Percentiles rank a stretch among this genome's conserved stretches.
phyloP scores from a whole-genome alignment of 2,888 invertebrate species.

The Gisinianus flammeolus region DNA sequence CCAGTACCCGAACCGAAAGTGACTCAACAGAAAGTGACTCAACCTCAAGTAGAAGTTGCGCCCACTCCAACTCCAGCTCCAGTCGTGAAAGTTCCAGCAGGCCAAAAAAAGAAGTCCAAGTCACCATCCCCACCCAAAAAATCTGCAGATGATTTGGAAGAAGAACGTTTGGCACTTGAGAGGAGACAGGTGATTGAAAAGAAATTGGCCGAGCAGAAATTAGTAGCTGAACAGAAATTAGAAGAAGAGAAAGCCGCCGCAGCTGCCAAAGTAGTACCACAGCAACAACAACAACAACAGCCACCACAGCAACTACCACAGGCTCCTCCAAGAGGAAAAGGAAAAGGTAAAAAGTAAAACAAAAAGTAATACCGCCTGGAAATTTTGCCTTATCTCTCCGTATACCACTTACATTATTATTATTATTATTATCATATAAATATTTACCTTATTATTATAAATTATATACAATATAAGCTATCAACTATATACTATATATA shows the following conservation, averaged over 20 bases:
- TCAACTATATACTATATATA: not conserved
- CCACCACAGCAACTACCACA: conserved; percentile 64
- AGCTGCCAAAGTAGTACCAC: conserved; percentile 40
- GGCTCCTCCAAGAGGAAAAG: conserved; percentile 60
- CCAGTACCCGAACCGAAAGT: conserved; percentile 9
- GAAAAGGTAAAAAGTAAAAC: conserved; percentile 54
- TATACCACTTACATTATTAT: conserved; percentile 21
- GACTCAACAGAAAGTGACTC: conserved; percentile 17
- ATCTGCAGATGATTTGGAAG: conserved; percentile 48
- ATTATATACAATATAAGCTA: not conserved
- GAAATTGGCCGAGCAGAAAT: conserved; percentile 57
- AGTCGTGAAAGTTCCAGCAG: not conserved
- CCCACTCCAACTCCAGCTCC: conserved; percentile 20
- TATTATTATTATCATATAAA: too few species aligned
- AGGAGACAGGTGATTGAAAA: conserved; percentile 55
- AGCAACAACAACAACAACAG: conserved; percentile 37
- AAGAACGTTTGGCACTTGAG: conserved; percentile 47
- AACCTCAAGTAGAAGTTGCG: conserved; percentile 28
- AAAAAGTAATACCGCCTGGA: not conserved
- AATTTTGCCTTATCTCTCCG: not conserved
- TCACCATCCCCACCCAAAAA: conserved; percentile 41
- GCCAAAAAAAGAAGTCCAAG: conserved; percentile 61
- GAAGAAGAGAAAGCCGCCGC: conserved; percentile 52
- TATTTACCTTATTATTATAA: not conserved
- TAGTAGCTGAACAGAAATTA: conserved; percentile 55